These are phyloP conservation scores for Acropternis orthonyx DNA, from an alignment of 2,797 vertebrate species.

Conservation along the genomic window DNA sequence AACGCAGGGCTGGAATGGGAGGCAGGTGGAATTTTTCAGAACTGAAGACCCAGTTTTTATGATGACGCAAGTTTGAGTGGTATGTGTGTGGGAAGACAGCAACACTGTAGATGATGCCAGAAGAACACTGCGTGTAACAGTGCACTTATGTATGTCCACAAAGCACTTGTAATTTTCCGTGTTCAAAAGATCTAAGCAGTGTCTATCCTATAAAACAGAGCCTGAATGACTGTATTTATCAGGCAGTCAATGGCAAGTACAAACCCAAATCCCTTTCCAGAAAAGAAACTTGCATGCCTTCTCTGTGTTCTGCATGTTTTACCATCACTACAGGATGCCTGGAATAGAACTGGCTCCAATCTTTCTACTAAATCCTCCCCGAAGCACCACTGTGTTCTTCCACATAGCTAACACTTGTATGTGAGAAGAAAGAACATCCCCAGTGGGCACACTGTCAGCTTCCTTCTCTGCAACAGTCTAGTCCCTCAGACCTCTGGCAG, in stretches of 20 bases:
- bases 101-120: not conserved
- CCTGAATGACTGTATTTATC: not conserved
- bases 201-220: not conserved
- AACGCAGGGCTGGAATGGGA: not conserved
- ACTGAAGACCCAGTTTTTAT: not conserved
- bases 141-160: not conserved
- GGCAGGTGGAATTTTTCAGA: conserved; percentile 52
- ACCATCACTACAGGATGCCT: not conserved
- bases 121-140: not conserved
- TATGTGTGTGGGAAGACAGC: conserved; percentile 12
- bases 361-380: not conserved
- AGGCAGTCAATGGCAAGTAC: not conserved
- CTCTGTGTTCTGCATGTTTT: not conserved
- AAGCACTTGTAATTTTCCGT: conserved; percentile 3
- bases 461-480: not conserved
- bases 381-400: not conserved
- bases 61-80: not conserved
- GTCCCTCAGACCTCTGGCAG: not conserved
- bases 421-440: conserved; percentile 18
- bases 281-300: not conserved
- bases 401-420: not conserved
- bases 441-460: not conserved
- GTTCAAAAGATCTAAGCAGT: not conserved
- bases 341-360: not conserved
- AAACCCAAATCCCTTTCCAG: not conserved